Percentiles rank a stretch among this genome's conserved stretches.
Conservation (phyloP, 1,140 invertebrate species). For the Lethrus apterus region DNA sequence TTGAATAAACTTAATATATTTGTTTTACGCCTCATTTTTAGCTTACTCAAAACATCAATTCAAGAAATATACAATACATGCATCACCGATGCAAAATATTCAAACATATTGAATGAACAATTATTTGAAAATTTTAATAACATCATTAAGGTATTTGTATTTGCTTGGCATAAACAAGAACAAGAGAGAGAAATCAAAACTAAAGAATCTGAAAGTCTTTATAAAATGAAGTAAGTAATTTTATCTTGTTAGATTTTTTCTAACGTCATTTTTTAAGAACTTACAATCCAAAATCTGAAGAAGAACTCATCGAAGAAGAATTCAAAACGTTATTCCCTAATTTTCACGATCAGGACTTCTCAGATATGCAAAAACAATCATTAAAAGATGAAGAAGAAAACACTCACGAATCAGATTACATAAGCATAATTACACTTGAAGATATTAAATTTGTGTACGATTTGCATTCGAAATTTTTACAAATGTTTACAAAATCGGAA, state of each 20-base stretch:
- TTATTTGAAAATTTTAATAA: conserved; percentile 47
- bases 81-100: conserved; percentile 40
- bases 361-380: conserved; percentile 44
- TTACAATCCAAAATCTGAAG: conserved; percentile 60
- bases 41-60: conserved; percentile 58
- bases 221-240: conserved; percentile 59
- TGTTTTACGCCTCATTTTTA: conserved; percentile 36
- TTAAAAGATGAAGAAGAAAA: conserved; percentile 34
- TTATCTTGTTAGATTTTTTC: conserved; percentile 8
- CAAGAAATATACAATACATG: conserved; percentile 55
- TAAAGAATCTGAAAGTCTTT: conserved; percentile 71
- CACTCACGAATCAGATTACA: conserved; percentile 23
- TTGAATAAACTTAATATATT: conserved; percentile 32
- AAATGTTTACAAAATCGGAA: conserved; percentile 46
- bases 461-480: conserved; percentile 55
- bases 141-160: conserved; percentile 53
- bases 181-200: conserved; percentile 58
- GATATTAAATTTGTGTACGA: conserved; percentile 51
- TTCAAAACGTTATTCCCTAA: conserved; percentile 71
- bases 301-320: conserved; percentile 62
- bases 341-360: conserved; percentile 60
- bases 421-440: conserved; percentile 45
- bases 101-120: conserved; percentile 33
- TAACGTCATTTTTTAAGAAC: conserved; percentile 37
- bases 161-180: conserved; percentile 70